These are phyloP conservation scores for Thalassarche chlororhynchos DNA, from an alignment of 2,113 vertebrate genomes.

Conservation along the genomic window DNA sequence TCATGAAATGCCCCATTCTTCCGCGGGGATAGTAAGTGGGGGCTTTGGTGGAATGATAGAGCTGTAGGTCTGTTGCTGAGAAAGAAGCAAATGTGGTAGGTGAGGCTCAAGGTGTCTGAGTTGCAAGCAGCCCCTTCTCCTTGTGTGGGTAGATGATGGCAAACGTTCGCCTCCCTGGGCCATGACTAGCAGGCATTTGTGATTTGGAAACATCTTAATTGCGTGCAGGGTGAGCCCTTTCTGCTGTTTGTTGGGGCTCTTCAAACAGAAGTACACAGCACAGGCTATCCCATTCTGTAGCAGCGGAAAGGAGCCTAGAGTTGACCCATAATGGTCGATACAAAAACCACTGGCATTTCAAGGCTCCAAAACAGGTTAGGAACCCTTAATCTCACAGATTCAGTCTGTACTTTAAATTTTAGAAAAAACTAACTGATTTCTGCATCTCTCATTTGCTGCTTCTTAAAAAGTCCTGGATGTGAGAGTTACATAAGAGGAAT, in stretches of 20 bases:
- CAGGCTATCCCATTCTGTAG: fast-evolving
- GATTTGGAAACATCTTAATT: neutral
- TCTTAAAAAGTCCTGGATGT: neutral
- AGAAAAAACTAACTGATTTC: neutral
- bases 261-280: neutral
- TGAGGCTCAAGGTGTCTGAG: neutral
- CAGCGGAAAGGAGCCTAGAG: neutral
- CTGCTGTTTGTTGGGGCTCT: fast-evolving
- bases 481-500: neutral
- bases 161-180: fast-evolving
- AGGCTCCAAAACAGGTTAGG: neutral
- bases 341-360: neutral
- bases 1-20: fast-evolving
- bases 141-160: fast-evolving
- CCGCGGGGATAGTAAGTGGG: neutral
- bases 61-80: neutral
- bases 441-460: neutral
- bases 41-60: neutral
- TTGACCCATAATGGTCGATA: neutral
- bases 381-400: neutral
- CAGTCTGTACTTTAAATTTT: neutral
- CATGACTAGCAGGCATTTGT: fast-evolving
- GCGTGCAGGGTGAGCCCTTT: neutral
- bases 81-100: neutral
- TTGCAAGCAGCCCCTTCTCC: neutral